Evolutionary conservation across 2,888 invertebrate genomes (phyloP).

Genomic region (Dorcus hopei): DNA sequence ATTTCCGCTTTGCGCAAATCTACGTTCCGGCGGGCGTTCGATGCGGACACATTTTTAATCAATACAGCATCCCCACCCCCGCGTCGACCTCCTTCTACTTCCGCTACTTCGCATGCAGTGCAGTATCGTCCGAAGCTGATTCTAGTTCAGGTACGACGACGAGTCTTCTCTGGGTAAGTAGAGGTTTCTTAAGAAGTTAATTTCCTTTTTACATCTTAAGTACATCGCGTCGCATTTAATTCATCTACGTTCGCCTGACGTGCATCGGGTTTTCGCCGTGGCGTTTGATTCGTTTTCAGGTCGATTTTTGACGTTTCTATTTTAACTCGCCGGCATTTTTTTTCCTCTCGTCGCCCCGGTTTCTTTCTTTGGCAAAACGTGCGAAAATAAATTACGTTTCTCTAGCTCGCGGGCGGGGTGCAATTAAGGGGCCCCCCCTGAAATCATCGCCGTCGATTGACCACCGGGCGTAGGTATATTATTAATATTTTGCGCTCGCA

Average conservation of each 20-base stretch:
- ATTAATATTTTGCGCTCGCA: too few relatives aligned
- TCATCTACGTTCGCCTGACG: too few relatives aligned
- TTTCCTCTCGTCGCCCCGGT: constrained; percentile 8
- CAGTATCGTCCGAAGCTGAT: constrained; percentile 30
- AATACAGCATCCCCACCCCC: constrained; percentile 38
- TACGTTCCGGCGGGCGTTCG: not conserved
- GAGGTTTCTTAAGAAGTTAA: constrained; percentile 21
- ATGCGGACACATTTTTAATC: constrained; percentile 21
- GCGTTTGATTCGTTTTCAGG: not conserved
- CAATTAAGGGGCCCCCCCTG: too few relatives aligned
- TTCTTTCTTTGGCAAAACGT: constrained; percentile 1
- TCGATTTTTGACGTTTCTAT: not conserved
- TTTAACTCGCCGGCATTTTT: constrained; percentile 13
- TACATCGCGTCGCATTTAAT: too few relatives aligned
- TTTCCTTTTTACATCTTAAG: too few relatives aligned
- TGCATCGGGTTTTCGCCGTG: too few relatives aligned
- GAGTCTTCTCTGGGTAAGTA: constrained; percentile 32
- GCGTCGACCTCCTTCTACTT: constrained; percentile 38
- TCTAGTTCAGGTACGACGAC: constrained; percentile 38
- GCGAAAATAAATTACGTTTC: not conserved
- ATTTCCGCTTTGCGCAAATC: too few relatives aligned
- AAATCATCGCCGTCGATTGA: too few relatives aligned
- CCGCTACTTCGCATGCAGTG: constrained; percentile 36
- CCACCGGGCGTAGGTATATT: too few relatives aligned
- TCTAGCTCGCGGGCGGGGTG: too few relatives aligned